Conservation (phyloP, 2,888 invertebrate genomes). For the Conchocele bisecta region DNA sequence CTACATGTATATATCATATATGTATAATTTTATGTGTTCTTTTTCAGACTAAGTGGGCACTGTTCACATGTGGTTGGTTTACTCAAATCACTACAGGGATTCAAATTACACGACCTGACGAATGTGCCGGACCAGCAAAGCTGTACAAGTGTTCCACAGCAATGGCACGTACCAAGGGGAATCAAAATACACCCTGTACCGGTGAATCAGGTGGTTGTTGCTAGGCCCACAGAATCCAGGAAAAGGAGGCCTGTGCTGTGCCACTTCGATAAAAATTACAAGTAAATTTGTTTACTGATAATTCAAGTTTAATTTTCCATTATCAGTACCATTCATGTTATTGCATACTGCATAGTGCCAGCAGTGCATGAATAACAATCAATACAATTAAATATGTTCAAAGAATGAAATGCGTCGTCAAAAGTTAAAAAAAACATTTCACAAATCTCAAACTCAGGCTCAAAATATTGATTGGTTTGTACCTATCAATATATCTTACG, state of each 20-base stretch:
- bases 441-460: too few relatives aligned
- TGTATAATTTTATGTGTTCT: too few relatives aligned
- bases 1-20: too few relatives aligned
- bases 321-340: neutral
- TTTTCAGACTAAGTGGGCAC: too few relatives aligned
- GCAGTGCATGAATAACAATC: neutral
- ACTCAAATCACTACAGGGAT: conserved; percentile 42
- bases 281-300: too few relatives aligned
- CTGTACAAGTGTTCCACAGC: conserved; percentile 48
- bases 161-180: conserved; percentile 48
- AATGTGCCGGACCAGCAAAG: conserved; percentile 35
- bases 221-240: conserved; percentile 29
- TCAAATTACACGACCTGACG: conserved; percentile 46
- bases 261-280: conserved; percentile 12
- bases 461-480: too few relatives aligned
- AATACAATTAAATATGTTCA: too few relatives aligned
- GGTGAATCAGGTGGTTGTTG: conserved; percentile 44
- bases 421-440: too few relatives aligned
- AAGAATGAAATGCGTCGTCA: too few relatives aligned
- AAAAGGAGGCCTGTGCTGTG: conserved; percentile 37
- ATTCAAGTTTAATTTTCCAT: neutral
- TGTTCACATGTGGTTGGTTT: conserved; percentile 47
- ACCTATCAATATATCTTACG: too few relatives aligned
- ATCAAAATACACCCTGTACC: conserved; percentile 39
- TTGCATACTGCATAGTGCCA: too few relatives aligned